Conservation (phyloP, 2,113 vertebrate genomes). For the Sceloporus undulatus region DNA sequence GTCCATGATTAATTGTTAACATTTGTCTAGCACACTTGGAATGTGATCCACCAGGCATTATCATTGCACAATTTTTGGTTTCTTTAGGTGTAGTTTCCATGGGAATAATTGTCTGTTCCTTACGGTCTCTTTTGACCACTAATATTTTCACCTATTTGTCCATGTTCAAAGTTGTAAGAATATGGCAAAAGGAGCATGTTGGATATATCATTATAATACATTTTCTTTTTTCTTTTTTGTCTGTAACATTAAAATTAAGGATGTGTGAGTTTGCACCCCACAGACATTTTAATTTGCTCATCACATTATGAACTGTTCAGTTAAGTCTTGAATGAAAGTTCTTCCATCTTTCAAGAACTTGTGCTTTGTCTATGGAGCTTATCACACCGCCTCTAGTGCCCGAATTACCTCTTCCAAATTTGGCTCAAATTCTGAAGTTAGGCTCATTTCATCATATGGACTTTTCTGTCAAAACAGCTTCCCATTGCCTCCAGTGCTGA, state of each 20-base stretch:
- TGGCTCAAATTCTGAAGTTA: too few species aligned
- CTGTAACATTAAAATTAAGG: not conserved
- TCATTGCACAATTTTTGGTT: not conserved
- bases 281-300: not conserved
- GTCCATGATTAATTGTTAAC: conserved; percentile 29
- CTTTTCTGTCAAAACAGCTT: too few species aligned
- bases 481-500: too few species aligned
- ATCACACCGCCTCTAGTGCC: too few species aligned
- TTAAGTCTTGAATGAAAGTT: not conserved
- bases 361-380: too few species aligned
- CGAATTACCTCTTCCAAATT: too few species aligned
- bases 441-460: too few species aligned
- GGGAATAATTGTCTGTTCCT: not conserved
- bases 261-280: not conserved
- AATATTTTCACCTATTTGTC: too few species aligned
- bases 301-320: not conserved
- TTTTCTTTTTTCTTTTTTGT: not conserved
- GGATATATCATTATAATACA: not conserved
- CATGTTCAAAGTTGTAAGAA: not conserved
- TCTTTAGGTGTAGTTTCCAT: not conserved
- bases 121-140: not conserved
- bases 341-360: not conserved
- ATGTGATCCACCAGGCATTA: not conserved
- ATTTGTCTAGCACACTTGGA: conserved; percentile 18
- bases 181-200: not conserved